Conservation (phyloP, 1,140 invertebrate genomes). For the Bombus terrestris region DNA sequence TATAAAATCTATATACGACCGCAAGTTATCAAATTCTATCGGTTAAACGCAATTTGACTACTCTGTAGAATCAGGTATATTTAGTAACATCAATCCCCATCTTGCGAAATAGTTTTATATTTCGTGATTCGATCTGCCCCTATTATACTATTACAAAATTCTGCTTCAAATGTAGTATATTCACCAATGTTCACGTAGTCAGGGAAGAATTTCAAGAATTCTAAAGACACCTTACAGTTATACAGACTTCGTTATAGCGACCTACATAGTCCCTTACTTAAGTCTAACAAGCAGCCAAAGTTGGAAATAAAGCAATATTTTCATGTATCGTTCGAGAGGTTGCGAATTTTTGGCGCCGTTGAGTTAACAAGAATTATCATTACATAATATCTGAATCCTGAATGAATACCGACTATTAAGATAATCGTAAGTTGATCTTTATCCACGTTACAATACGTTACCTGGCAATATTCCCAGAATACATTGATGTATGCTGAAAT, state of each 20-base stretch:
- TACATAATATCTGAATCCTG: constrained; percentile 13
- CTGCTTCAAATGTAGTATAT: background rate
- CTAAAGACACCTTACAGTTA: background rate
- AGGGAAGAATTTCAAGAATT: background rate
- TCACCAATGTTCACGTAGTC: background rate
- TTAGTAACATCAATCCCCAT: background rate
- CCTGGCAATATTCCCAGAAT: background rate
- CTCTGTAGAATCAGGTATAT: background rate
- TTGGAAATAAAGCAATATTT: background rate
- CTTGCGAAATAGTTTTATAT: background rate
- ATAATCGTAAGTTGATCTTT: constrained; percentile 6
- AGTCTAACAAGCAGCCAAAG: background rate
- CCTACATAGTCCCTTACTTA: background rate
- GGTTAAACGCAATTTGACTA: constrained; percentile 3
- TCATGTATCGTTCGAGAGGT: background rate
- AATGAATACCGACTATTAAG: constrained; percentile 10
- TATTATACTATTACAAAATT: background rate
- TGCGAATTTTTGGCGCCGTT: background rate
- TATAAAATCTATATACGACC: background rate
- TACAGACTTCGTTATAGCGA: background rate
- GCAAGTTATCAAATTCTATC: background rate
- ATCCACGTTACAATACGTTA: background rate
- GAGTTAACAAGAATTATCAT: background rate
- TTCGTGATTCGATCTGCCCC: background rate
- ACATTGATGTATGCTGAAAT: constrained; percentile 20